Base-by-base conservation (phyloP, 2,888 invertebrate species). In the Parnassius smintheus region DNA sequence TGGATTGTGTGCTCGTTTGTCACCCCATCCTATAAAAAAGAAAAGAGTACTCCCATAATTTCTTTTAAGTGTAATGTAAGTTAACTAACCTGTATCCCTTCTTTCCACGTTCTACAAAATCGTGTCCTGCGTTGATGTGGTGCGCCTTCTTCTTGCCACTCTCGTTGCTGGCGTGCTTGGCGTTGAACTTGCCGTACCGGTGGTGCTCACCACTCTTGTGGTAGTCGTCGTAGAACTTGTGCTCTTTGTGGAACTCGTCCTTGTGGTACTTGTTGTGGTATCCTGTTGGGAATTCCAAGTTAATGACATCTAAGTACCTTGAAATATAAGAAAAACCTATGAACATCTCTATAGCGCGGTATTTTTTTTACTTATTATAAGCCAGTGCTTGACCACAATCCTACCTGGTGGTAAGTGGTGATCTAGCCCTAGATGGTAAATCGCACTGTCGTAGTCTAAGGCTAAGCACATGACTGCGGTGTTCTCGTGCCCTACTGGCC, bases 251-350 rank as follows among this genome's bases (percentile, higher is more conserved):
- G 83, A 94, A 95, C 79, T 96, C 96, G 73, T 96, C 96, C 78
- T 95, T 95, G 86, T 95, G 95, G 82, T 95, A 95, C 71, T 95
- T 95, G 85, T 96, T 95, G 86, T 96, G 95, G 83, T 95, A 95
- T 0, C 96, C 92, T 92, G 75, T 4, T 51, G 65, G 9, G 12
- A 67, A 22, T 35, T 44, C 48, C 41, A 22, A 2, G 0, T 7
- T 41, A 25, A 25, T 35, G 2, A 35, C n/a, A 25, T 53, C 12
- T 11, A 48, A 45, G 12, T 9, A 35, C 9, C 25, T 41, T 12
- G 2, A 46, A 12, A 2, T 46, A 12, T 46, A n/a, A 9, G n/a
- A 25, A 25, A 4, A 25, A 25, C 0, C 22, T 22, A 22, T 22
- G 2, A 2, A 22, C 22, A 22, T 22, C 1, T 22, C 4, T 25